A percentile compares a stretch with the other conserved stretches of the same genome.
Evolutionary conservation across 2,113 vertebrate species (phyloP).

Genomic region (Psammodynastes pulverulentus): DNA sequence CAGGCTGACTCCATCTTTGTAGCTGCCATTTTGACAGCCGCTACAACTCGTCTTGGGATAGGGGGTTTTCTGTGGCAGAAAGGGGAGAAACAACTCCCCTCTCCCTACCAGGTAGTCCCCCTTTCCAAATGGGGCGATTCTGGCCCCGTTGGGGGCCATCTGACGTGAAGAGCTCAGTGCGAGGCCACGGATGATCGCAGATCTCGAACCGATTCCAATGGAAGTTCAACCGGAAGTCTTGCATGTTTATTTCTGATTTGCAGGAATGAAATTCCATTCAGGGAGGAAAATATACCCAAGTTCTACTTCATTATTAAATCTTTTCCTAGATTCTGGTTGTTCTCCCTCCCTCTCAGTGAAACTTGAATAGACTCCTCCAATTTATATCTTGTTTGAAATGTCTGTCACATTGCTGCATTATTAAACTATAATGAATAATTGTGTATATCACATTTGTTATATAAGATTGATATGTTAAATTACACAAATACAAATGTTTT

Average conservation of each 20-base stretch:
- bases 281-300: neutral
- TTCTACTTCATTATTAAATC: neutral
- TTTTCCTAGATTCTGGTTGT: neutral
- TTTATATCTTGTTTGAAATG: neutral
- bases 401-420: neutral
- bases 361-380: neutral
- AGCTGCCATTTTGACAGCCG: no score
- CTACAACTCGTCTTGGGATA: no score
- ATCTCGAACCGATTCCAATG: no score
- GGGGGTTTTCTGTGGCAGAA: no score
- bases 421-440: neutral
- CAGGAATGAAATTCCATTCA: neutral
- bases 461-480: neutral
- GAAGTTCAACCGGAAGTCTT: no score
- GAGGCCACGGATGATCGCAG: no score
- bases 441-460: neutral
- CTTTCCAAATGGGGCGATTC: no score
- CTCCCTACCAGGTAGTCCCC: no score
- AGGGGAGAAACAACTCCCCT: no score
- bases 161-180: no score
- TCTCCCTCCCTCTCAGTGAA: neutral
- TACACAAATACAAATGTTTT: neutral
- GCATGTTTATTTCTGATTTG: neutral
- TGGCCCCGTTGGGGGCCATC: no score
- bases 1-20: no score